Conservation (phyloP, 1,140 invertebrate genomes). For the Ylistrum balloti region DNA sequence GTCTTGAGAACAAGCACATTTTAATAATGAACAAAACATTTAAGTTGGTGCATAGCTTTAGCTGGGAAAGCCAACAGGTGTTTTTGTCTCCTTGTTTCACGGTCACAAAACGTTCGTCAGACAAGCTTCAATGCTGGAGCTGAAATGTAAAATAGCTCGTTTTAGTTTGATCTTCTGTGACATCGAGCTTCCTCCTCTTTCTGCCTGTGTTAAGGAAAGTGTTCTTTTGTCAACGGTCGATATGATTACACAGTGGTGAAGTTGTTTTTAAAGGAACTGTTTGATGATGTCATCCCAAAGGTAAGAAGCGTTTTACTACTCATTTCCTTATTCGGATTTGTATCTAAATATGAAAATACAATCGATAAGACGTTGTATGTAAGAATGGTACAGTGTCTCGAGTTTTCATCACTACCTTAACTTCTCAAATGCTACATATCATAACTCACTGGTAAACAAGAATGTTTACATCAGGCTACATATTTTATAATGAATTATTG, state of each 20-base stretch:
- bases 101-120: neutral
- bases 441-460: too few species aligned
- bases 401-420: too few species aligned
- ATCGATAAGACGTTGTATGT: too few species aligned
- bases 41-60: neutral
- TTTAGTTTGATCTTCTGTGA: neutral
- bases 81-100: neutral
- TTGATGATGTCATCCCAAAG: neutral
- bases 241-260: neutral
- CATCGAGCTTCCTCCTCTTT: neutral
- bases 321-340: too few species aligned
- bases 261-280: neutral
- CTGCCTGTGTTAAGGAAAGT: neutral
- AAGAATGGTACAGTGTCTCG: too few species aligned
- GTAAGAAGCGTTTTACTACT: neutral
- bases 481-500: too few species aligned
- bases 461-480: too few species aligned
- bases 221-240: neutral
- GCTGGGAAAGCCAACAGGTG: conserved; percentile 15
- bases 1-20: neutral
- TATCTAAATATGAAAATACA: too few species aligned
- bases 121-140: neutral
- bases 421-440: too few species aligned
- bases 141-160: neutral
- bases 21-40: conserved; percentile 34